These are phyloP conservation scores for Epistrophe eligans DNA, from an alignment of 2,888 invertebrate genomes.

Conservation along the genomic window DNA sequence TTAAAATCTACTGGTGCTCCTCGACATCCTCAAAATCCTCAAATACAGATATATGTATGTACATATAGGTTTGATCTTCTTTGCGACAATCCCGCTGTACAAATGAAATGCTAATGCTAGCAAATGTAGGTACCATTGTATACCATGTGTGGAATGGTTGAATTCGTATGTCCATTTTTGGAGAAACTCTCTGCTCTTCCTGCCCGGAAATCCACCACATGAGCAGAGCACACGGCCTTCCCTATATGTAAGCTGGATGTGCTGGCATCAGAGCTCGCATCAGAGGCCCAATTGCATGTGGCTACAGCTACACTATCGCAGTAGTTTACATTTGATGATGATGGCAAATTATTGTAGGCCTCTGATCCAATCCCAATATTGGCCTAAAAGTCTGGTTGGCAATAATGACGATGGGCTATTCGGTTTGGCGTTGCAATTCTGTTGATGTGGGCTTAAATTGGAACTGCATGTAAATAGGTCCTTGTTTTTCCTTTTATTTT, in stretches of 20 bases:
- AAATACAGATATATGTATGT: not conserved
- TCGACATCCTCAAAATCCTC: constrained; percentile 1
- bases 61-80: constrained; percentile 23
- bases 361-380: constrained; percentile 50
- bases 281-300: constrained; percentile 55
- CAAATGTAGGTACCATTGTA: not conserved
- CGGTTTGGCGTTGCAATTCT: constrained; percentile 48
- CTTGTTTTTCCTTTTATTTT: constrained; percentile 16
- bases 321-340: constrained; percentile 71
- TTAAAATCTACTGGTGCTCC: constrained; percentile 30
- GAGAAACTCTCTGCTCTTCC: not conserved
- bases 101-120: constrained; percentile 35
- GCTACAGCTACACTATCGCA: constrained; percentile 44
- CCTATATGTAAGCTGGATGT: not conserved
- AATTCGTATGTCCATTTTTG: not conserved
- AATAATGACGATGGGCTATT: constrained; percentile 66
- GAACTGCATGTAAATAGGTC: constrained; percentile 12
- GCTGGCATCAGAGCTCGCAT: constrained; percentile 16
- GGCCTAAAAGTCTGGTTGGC: constrained; percentile 54
- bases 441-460: constrained; percentile 39
- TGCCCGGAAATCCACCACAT: constrained; percentile 9
- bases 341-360: constrained; percentile 71
- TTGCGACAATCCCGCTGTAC: constrained; percentile 23
- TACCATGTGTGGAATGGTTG: not conserved
- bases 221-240: constrained; percentile 19